Conservation (phyloP, 1,140 invertebrate genomes). For the Drosophila oshimai region DNA sequence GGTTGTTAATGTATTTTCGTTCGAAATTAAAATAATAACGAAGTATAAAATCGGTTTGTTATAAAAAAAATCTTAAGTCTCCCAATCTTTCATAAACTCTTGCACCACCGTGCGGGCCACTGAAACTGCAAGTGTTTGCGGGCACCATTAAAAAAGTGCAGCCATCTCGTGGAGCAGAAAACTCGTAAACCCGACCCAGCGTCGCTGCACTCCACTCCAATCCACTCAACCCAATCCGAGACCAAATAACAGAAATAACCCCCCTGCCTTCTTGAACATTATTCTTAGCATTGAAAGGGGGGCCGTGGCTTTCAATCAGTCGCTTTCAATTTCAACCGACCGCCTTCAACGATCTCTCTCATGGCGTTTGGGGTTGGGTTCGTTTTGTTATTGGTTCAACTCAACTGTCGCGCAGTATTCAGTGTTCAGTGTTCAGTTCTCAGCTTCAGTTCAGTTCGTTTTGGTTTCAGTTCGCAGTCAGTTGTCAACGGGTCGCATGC, state of each 20-base stretch:
- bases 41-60: too few species aligned
- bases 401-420: conserved; percentile 36
- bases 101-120: conserved; percentile 36
- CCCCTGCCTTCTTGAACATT: neutral
- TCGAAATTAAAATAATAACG: too few species aligned
- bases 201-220: conserved; percentile 36
- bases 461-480: conserved; percentile 61
- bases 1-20: too few species aligned
- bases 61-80: too few species aligned
- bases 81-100: conserved; percentile 32
- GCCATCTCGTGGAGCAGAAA: conserved; percentile 33
- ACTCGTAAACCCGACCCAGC: conserved; percentile 52
- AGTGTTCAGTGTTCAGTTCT: conserved; percentile 42
- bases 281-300: conserved; percentile 27
- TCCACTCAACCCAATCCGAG: conserved; percentile 34
- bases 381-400: conserved; percentile 66
- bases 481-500: conserved; percentile 76
- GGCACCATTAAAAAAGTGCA: conserved; percentile 43
- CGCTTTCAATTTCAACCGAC: conserved; percentile 3
- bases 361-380: conserved; percentile 28
- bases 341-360: conserved; percentile 49
- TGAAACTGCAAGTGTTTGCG: conserved; percentile 65
- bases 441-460: conserved; percentile 47
- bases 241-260: neutral
- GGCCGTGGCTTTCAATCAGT: conserved; percentile 14